Base-by-base conservation (phyloP, 2,113 vertebrate species). In the Glaucomys volans region DNA sequence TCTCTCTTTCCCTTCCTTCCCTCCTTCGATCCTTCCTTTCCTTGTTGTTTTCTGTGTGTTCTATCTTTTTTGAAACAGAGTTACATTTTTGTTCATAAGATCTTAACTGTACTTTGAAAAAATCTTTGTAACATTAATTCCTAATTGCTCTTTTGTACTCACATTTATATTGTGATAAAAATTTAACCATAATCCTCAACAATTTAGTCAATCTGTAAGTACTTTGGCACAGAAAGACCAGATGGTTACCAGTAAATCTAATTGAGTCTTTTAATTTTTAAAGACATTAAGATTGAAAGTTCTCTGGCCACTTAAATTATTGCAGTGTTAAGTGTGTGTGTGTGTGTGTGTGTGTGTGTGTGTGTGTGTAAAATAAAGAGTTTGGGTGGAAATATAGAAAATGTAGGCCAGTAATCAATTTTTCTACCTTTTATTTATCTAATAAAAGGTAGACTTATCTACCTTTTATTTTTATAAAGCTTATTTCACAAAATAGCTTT, bases 161-260 rank as follows among this genome's bases (percentile, higher is more conserved):
- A 93, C 40, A 91, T 97, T 93, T 94, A 91, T 91, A 72, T 77
- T 94, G 4, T 89, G 47, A 83, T 93, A 64, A 86, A 83, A 66
- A 77, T 30, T 87, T 91, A 32, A 74, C 69, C 28, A 85, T 37
- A 94, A 87, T 91, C 52, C 93, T 93, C 30, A 91, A 71, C 26
- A 67, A 52, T 88, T 79, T 95, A 93, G 86, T 57, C 59, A 97
- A 74, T 18, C 28, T 87, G 32, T n/a, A 82, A 86, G 35, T 90
- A 66, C 32, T 95, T 77, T 94, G 62, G 17, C 30, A 90, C 18
- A 93, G 22, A 97, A 95, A 84, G 44, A 14, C n/a, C 90, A 84
- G 32, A 80, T 87, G 50, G 18, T 90, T 91, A 96, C 59, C 54
- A 93, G n/a, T 84, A 82, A 92, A 94, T 84, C 32, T 96, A 74